phyloP scores from a whole-genome alignment of 2,113 vertebrate genomes.

The Epinephelus lanceolatus region DNA sequence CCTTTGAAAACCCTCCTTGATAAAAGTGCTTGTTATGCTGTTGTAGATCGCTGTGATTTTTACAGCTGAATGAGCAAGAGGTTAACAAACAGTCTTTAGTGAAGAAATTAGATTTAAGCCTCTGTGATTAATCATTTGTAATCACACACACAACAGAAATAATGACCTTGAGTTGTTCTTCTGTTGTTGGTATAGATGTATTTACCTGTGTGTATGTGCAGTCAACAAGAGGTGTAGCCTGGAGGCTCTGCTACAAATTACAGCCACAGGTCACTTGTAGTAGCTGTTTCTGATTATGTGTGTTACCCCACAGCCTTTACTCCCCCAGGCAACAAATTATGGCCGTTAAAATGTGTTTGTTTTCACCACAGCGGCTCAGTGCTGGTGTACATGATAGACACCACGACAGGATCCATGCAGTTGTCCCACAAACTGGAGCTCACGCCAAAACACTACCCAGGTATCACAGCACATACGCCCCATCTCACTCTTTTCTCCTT shows the following conservation, averaged over 20 bases:
- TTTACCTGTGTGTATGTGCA: background rate
- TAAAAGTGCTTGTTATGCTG: background rate
- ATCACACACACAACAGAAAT: background rate
- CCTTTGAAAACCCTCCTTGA: background rate
- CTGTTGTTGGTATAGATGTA: background rate
- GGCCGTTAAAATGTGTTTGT: background rate
- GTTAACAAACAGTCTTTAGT: background rate
- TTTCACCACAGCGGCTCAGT: conserved; percentile 91
- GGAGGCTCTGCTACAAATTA: background rate
- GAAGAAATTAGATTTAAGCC: background rate
- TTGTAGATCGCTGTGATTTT: background rate
- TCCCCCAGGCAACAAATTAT: background rate
- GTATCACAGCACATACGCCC: conserved; percentile 78
- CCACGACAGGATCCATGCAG: conserved; percentile 95
- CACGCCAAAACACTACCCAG: conserved; percentile 98
- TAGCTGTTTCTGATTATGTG: background rate
- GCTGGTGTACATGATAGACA: conserved; percentile 96
- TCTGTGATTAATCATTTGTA: background rate
- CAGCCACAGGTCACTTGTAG: background rate
- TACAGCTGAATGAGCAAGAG: conserved; percentile 1
- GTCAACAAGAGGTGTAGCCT: background rate
- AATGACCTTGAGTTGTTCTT: background rate
- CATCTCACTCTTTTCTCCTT: background rate
- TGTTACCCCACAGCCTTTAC: background rate
- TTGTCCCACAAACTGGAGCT: conserved; percentile 97